Base-by-base conservation (phyloP, 2,113 vertebrate genomes). In the Callipepla squamata region DNA sequence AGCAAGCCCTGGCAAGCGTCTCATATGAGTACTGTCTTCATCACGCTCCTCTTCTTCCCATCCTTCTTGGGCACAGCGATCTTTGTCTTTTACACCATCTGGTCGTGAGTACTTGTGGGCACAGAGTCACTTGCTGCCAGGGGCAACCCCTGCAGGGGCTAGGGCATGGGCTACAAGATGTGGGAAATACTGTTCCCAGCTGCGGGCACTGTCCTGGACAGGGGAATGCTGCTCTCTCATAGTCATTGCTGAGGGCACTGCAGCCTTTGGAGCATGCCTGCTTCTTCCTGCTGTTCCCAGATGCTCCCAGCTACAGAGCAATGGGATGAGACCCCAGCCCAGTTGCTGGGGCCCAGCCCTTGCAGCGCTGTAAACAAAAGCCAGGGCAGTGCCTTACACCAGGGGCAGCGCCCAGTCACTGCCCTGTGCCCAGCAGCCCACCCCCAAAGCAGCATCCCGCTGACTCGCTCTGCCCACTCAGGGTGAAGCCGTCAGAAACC, bases 21-120 rank as follows among this genome's bases (percentile, higher is more conserved):
- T 19, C 98, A 96, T 91, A 99, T 99, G 99, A 98, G 96, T 93
- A 99, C 98, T 0, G 26, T 98, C 85, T 99, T 99, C 97, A 97
- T 99, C 96, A 98, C 98, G 0, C 98, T 99, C 36, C 98, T 99
- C 59, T 99, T 98, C 95, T 99, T 99, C 97, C 99, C 99, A 0
- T 98, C 98, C n/a, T 99, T 99, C 97, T 97, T 99, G 68, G 98
- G 99, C 0, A 97, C 98, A 0, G 98, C 98, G 0, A 11, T 99
- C 57, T 99, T 98, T 93, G 97, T 99, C 88, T 98, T 98, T 45
- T 99, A 98, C 86, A 98, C 98, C 62, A 96, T 99, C 94, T 99
- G 99, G 99, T 98, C 98, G 99, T 99, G 98, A 98, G 98, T 98
- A 68, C 50, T 5, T 0, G 13, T 34, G 57, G 25, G 36, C 5